Evolutionary conservation across 2,888 invertebrate genomes (phyloP).

Genomic region (Tribolium freemani): DNA sequence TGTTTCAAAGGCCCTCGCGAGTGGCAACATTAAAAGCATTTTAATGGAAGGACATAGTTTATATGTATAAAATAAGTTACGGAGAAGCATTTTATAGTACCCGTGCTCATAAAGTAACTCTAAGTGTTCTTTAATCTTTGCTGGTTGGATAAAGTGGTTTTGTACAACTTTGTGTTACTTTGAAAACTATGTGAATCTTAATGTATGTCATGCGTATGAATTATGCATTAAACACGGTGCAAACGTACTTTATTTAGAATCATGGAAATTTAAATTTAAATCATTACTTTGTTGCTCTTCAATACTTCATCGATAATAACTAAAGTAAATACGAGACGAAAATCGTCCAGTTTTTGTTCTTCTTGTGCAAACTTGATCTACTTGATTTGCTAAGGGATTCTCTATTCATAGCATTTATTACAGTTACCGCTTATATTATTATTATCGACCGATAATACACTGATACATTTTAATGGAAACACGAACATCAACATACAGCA

Average conservation of each 20-base stretch:
- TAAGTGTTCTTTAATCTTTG: constrained; percentile 29
- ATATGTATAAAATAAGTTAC: constrained; percentile 7
- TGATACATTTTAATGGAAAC: too few species aligned
- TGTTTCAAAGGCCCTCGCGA: neutral
- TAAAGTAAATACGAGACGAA: too few species aligned
- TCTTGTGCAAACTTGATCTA: too few species aligned
- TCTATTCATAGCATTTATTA: too few species aligned
- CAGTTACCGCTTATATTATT: too few species aligned
- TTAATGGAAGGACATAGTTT: constrained; percentile 27
- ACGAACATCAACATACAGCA: too few species aligned
- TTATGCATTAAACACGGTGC: neutral
- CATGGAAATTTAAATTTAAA: too few species aligned
- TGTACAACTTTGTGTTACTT: constrained; percentile 2
- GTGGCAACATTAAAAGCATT: constrained; percentile 10
- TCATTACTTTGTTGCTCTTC: too few species aligned
- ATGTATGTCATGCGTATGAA: neutral
- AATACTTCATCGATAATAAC: too few species aligned
- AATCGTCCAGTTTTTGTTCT: too few species aligned
- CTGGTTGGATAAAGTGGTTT: constrained; percentile 15
- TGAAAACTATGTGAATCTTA: neutral
- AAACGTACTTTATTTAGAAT: neutral
- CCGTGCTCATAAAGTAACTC: constrained; percentile 2
- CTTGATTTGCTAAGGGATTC: too few species aligned
- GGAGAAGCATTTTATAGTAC: neutral
- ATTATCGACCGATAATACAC: too few species aligned